These are phyloP conservation scores for Emmelina monodactyla DNA, from an alignment of 2,888 invertebrate species.

Conservation along the genomic window DNA sequence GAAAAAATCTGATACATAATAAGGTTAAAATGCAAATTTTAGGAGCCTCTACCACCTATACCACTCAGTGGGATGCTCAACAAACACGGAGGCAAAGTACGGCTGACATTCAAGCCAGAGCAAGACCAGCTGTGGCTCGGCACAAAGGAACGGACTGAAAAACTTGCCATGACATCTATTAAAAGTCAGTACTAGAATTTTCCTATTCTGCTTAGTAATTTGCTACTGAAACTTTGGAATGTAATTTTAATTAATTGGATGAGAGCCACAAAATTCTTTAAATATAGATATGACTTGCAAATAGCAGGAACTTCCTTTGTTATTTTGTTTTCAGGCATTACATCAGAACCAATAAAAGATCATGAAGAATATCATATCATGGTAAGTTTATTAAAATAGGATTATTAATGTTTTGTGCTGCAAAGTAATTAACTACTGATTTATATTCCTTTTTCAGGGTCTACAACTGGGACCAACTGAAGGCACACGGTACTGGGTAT, in stretches of 20 bases:
- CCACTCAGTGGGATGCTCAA: conserved; percentile 91
- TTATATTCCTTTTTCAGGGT: too few relatives aligned
- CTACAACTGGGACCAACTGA: conserved; percentile 91
- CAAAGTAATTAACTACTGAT: too few relatives aligned
- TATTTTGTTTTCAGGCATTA: conserved; percentile 40
- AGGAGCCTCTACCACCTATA: conserved; percentile 82
- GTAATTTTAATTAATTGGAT: background rate
- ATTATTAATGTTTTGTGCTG: too few relatives aligned
- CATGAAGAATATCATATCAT: conserved; percentile 91
- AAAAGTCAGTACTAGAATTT: conserved; percentile 67
- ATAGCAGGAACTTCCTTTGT: background rate
- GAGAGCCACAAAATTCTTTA: background rate
- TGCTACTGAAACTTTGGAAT: background rate
- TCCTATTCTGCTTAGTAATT: background rate
- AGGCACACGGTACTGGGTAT: conserved; percentile 91
- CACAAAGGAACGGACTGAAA: conserved; percentile 91
- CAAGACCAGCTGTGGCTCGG: conserved; percentile 91
- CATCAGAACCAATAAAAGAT: conserved; percentile 84
- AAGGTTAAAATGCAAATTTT: conserved; percentile 8
- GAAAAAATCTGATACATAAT: background rate
- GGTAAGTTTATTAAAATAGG: too few relatives aligned
- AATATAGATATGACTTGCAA: background rate
- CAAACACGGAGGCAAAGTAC: conserved; percentile 87
- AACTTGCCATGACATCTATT: conserved; percentile 89
- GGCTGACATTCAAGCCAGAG: conserved; percentile 91